Evolutionary conservation across 2,888 invertebrate species (phyloP).

Genomic region (Spisula solida): DNA sequence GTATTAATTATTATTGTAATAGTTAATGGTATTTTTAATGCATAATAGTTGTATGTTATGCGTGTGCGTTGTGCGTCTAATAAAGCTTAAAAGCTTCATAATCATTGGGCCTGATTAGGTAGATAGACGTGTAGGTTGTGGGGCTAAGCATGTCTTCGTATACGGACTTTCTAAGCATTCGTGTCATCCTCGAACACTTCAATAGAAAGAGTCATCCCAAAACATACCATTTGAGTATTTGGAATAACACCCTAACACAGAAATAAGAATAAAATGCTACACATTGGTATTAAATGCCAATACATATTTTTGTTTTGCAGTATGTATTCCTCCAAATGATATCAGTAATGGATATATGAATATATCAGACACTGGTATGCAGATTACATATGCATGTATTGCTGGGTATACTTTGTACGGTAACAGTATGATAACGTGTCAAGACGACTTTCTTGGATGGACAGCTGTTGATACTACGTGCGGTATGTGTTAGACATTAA

Average conservation of each 20-base stretch:
- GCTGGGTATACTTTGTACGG: conserved; percentile 59
- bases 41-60: no score
- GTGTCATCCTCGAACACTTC: no score
- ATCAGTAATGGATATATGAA: conserved; percentile 58
- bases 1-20: not conserved
- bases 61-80: no score
- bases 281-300: not conserved
- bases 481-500: conserved; percentile 59
- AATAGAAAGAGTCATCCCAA: no score
- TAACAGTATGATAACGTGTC: conserved; percentile 38
- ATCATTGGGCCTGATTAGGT: no score
- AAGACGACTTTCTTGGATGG: conserved; percentile 57
- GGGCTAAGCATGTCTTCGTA: no score
- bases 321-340: conserved; percentile 48
- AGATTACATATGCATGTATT: conserved; percentile 49
- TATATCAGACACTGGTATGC: conserved; percentile 48
- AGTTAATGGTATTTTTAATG: not conserved
- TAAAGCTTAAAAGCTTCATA: no score
- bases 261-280: no score
- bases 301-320: conserved; percentile 42
- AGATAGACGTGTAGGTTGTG: no score
- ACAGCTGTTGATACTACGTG: conserved; percentile 40
- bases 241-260: no score
- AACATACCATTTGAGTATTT: no score
- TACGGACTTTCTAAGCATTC: no score